Percentiles rank a stretch among this genome's conserved stretches.
Conservation (phyloP, 2,113 vertebrate species). For the Callocephalon fimbriatum region DNA sequence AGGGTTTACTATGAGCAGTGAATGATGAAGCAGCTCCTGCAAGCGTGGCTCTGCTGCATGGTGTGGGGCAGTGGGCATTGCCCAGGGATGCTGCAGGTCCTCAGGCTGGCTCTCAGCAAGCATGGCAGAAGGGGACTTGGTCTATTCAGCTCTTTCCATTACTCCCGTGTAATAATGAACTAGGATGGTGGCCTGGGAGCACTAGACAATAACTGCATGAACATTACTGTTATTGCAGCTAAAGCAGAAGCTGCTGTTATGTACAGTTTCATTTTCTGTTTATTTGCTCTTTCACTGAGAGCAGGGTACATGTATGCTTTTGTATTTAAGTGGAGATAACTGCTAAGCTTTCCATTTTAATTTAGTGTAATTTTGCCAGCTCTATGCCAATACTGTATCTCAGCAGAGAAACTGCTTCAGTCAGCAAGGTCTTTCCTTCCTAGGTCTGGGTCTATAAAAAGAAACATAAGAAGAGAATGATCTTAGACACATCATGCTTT, state of each 20-base stretch:
- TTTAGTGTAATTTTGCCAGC: not conserved
- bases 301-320: not conserved
- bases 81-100: not conserved
- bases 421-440: constrained; percentile 8
- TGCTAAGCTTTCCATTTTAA: constrained; percentile 1
- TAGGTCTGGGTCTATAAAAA: not conserved
- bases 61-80: not conserved
- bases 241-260: not conserved
- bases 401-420: not conserved
- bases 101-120: not conserved
- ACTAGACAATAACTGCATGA: not conserved
- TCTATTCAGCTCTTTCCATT: not conserved
- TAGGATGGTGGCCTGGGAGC: not conserved
- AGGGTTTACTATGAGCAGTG: not conserved
- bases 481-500: not conserved
- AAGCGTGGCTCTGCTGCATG: accelerated
- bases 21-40: not conserved
- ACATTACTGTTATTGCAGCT: not conserved
- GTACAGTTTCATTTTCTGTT: not conserved
- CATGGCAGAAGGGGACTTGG: not conserved
- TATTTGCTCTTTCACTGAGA: not conserved
- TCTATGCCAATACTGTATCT: not conserved
- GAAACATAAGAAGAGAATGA: not conserved
- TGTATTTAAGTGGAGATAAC: not conserved
- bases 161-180: accelerated